Evolutionary conservation across 2,888 invertebrate genomes (phyloP), one percentile per base, ranked within the genome.

Genomic region (Tenthredo livida): DNA sequence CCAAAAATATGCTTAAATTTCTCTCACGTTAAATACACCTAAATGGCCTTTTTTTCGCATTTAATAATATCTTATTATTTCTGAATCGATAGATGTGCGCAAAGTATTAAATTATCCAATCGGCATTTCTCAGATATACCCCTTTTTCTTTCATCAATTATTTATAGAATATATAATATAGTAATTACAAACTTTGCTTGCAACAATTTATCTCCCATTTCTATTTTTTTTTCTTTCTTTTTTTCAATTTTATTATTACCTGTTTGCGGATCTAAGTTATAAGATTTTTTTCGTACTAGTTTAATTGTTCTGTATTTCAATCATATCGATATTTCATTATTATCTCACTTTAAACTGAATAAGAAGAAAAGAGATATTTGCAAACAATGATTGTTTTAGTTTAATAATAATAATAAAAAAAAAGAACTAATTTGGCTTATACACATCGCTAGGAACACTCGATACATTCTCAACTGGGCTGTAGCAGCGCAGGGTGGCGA

Each of bases 1-100:
- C 87, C 87, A 90, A 90, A 90, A 90, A 90, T 90, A 90, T 89
- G 86, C 89, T 88, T 88, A 86, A 86, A 86, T 88, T 87, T 89
- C 80, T 88, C 86, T 84, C 54, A 86, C 84, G 50, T 72, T 40
- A 15, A 40, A 40, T 72, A 61, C 33, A 37, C 25, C 2, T 15
- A 25, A 15, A 47, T 29, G 25, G 40, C 58, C 2, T 80, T 17
- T 33, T 33, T 33, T 33, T 33, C 80, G n/a, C 43, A 17, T 75
- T 47, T 12, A 17, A 40, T 47, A 17, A n/a, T n/a, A n/a, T 25
- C 6, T 47, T 47, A 47, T 75, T 75, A 75, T 43, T 43, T 75
- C 37, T 37, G 37, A 70, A 37, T 70, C 37, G 70, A 61, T 21
- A 75, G 50, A 75, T 50, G 75, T 50, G 50, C 75, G 75, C 75